A percentile compares a stretch with the other conserved stretches of the same genome.
Evolutionary conservation across 2,113 vertebrate species (phyloP).

Genomic region (Hucho hucho): DNA sequence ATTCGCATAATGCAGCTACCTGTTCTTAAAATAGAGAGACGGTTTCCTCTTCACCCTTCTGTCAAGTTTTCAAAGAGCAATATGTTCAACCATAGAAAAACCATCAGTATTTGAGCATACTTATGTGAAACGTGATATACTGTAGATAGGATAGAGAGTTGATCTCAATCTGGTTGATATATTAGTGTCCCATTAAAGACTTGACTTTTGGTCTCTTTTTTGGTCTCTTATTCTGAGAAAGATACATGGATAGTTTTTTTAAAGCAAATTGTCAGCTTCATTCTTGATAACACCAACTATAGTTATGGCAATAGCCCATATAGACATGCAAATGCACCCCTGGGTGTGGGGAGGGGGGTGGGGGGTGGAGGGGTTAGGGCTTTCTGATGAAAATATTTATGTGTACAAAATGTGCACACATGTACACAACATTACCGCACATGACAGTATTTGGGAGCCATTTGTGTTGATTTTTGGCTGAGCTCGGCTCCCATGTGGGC

Average conservation of each 20-base stretch:
- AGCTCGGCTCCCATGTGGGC: constrained; percentile 29
- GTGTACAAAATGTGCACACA: constrained; percentile 27
- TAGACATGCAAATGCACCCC: too few relatives aligned
- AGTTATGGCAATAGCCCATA: too few relatives aligned
- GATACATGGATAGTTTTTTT: neutral
- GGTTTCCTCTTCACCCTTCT: constrained; percentile 40
- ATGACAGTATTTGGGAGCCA: constrained; percentile 4
- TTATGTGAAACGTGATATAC: too few relatives aligned
- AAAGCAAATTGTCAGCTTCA: too few relatives aligned
- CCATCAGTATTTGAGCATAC: neutral
- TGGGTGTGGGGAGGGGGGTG: too few relatives aligned
- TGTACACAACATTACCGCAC: constrained; percentile 34
- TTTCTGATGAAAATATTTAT: too few relatives aligned
- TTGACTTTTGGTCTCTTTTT: too few relatives aligned
- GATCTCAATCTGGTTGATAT: too few relatives aligned
- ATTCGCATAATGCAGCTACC: constrained; percentile 43
- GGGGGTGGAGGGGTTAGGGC: too few relatives aligned
- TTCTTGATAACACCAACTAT: too few relatives aligned
- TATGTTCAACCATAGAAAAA: neutral
- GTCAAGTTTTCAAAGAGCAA: neutral
- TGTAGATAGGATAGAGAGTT: too few relatives aligned
- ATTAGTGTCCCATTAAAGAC: too few relatives aligned
- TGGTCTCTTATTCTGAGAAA: neutral
- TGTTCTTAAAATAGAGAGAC: constrained; percentile 44
- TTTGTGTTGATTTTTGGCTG: constrained; percentile 6